Conservation (phyloP, 1,140 invertebrate species). For the Bombus impatiens region DNA sequence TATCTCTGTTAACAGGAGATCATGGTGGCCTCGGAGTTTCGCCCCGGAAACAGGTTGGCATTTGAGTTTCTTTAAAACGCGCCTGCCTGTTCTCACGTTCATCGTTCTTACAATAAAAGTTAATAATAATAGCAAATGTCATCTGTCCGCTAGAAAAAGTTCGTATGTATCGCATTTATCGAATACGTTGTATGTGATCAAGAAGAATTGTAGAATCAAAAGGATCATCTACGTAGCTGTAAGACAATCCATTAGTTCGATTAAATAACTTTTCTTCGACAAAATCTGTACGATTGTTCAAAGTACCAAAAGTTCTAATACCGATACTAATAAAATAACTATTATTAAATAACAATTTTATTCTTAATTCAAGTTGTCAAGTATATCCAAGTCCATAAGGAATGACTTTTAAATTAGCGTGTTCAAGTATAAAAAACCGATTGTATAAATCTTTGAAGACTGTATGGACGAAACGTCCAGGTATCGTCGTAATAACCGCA, state of each 20-base stretch:
- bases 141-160: no score
- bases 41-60: constrained; percentile 62
- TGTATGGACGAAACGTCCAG: not conserved
- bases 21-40: constrained; percentile 70
- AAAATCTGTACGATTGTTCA: not conserved
- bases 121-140: not conserved
- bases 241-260: not conserved
- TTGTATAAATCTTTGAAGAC: not conserved
- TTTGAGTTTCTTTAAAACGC: constrained; percentile 74
- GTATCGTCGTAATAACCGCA: constrained; percentile 64
- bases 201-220: no score
- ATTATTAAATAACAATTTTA: not conserved
- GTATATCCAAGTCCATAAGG: not conserved
- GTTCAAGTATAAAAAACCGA: no score
- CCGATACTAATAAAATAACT: accelerated
- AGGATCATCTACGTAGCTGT: not conserved
- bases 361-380: no score
- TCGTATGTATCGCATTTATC: accelerated
- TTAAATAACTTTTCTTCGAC: not conserved
- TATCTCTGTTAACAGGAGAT: constrained; percentile 80
- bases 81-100: not conserved
- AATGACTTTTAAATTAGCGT: accelerated
- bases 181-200: no score
- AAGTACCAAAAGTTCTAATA: not conserved
- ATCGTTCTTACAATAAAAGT: not conserved